Conservation (phyloP, 2,797 vertebrate genomes). For the Rhinella marina region DNA sequence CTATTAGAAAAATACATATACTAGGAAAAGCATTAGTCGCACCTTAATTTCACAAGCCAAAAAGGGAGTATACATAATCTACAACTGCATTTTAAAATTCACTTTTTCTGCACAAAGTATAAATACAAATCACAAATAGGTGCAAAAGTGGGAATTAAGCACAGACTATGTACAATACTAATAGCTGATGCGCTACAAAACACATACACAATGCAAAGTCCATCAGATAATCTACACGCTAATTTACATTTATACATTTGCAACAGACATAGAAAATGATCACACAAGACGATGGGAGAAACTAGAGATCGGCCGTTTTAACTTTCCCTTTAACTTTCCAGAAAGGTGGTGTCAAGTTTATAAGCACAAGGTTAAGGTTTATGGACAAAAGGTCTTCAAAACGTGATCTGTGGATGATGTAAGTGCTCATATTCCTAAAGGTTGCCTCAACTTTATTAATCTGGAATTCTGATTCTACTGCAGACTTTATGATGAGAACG, state of each 20-base stretch:
- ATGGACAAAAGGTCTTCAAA: background rate
- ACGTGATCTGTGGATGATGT: background rate
- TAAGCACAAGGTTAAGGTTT: background rate
- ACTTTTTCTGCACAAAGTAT: conserved; percentile 80
- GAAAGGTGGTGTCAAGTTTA: background rate
- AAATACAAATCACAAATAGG: conserved; percentile 84
- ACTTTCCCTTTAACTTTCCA: conserved; percentile 11
- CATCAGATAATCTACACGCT: conserved; percentile 76
- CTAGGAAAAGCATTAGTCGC: conserved; percentile 76
- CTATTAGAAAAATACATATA: conserved; percentile 40
- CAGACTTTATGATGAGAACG: no score
- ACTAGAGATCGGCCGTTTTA: background rate
- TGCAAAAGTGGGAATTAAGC: conserved; percentile 75
- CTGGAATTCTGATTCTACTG: background rate
- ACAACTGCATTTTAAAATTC: conserved; percentile 79
- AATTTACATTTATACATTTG: conserved; percentile 85
- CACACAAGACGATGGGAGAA: conserved; percentile 57
- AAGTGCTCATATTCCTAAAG: background rate
- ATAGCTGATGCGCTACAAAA: conserved; percentile 72
- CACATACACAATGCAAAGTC: conserved; percentile 71
- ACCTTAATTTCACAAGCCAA: conserved; percentile 80
- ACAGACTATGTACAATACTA: conserved; percentile 82
- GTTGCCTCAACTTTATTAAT: background rate
- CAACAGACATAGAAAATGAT: conserved; percentile 66
- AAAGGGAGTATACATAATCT: conserved; percentile 82